These are phyloP conservation scores for Tenthredo livida DNA, from an alignment of 2,888 invertebrate species.

Conservation along the genomic window DNA sequence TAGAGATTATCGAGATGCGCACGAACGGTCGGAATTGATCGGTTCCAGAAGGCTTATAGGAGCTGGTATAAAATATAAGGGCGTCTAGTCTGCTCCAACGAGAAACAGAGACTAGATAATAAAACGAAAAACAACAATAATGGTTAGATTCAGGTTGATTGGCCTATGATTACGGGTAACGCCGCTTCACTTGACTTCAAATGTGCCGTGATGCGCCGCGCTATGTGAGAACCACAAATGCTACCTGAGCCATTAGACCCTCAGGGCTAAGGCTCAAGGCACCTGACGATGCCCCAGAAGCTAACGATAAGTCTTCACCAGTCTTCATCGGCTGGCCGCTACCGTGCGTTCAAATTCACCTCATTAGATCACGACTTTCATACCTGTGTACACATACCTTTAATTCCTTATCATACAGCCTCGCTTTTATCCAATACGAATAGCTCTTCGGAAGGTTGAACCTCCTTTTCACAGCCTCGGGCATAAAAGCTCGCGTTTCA, in stretches of 20 bases:
- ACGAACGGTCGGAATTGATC: slow-evolving; percentile 9
- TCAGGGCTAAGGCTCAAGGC: slow-evolving; percentile 27
- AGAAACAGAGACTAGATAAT: slow-evolving; percentile 25
- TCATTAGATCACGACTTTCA: slow-evolving; percentile 9
- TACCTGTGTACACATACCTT: not conserved
- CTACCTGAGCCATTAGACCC: slow-evolving; percentile 61
- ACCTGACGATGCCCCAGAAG: slow-evolving; percentile 30
- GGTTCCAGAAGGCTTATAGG: not conserved
- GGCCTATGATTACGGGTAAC: slow-evolving; percentile 54
- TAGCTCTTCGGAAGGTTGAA: not conserved
- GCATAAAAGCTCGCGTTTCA: slow-evolving; percentile 43
- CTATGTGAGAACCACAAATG: slow-evolving; percentile 56
- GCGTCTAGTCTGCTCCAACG: not conserved
- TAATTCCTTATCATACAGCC: not conserved
- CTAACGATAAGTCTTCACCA: slow-evolving; percentile 38
- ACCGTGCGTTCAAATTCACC: slow-evolving; percentile 18
- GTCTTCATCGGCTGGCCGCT: slow-evolving; percentile 29
- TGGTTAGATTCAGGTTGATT: slow-evolving; percentile 55
- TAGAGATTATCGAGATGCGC: not conserved
- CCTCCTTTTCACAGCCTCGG: not conserved
- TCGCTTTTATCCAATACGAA: not conserved
- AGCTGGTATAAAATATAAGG: not conserved
- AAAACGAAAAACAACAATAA: slow-evolving; percentile 42
- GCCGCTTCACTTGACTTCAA: slow-evolving; percentile 51
- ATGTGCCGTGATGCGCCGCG: slow-evolving; percentile 46